phyloP scores from a whole-genome alignment of 2,888 invertebrate species.

The Brachyptera risi region DNA sequence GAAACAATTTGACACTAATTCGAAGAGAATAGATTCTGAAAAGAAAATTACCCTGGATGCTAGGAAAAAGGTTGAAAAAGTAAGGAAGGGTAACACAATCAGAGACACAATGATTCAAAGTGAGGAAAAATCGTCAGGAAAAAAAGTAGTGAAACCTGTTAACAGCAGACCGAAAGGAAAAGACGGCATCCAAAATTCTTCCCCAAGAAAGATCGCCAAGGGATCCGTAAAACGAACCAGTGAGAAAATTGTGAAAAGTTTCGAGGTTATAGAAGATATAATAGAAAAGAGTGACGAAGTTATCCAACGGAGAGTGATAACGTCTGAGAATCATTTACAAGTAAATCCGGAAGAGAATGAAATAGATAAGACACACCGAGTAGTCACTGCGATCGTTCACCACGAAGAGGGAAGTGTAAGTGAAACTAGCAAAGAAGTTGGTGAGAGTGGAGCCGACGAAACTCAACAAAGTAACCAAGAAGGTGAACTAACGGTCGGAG shows the following conservation, averaged over 20 bases:
- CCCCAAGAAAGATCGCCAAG: neutral
- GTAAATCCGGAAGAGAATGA: neutral
- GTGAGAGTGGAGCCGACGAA: neutral
- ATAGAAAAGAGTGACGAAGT: neutral
- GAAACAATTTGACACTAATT: no score
- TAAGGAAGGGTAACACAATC: neutral
- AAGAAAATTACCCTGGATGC: neutral
- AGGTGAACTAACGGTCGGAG: no score
- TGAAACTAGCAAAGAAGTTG: slow-evolving; percentile 10
- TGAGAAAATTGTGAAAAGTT: no score
- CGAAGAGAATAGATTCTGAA: neutral
- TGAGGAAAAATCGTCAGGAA: neutral
- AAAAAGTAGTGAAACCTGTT: neutral
- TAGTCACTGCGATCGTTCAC: slow-evolving; percentile 24
- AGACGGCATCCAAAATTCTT: neutral
- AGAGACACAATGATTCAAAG: no score
- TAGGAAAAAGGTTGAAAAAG: slow-evolving; percentile 2
- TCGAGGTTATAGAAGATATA: neutral
- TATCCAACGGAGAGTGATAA: neutral
- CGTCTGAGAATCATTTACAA: neutral
- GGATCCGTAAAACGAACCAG: neutral
- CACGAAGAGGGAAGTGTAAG: slow-evolving; percentile 15
- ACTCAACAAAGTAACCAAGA: slow-evolving; percentile 5
- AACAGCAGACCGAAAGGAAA: neutral
- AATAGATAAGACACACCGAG: slow-evolving; percentile 15